A percentile compares a stretch with the other conserved stretches of the same genome.
phyloP scores from a whole-genome alignment of 2,113 vertebrate species.

The Numenius arquata region DNA sequence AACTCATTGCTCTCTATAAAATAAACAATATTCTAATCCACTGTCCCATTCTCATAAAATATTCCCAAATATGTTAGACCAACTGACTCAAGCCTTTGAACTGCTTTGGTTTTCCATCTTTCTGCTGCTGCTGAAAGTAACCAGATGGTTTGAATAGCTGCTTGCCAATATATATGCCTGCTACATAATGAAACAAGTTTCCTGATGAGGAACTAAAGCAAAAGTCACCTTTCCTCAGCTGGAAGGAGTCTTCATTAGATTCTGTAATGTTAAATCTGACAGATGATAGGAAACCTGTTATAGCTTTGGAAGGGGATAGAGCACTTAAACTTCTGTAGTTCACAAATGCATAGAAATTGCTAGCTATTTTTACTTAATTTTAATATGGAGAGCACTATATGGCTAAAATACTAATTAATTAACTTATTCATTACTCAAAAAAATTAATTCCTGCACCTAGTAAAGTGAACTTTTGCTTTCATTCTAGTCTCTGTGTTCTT shows the following conservation, averaged over 20 bases:
- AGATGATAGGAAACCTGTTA: constrained; percentile 31
- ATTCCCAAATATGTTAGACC: neutral
- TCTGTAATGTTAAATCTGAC: constrained; percentile 31
- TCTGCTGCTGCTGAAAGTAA: neutral
- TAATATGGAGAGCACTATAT: neutral
- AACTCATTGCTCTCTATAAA: neutral
- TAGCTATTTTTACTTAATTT: neutral
- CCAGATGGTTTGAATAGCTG: constrained; percentile 53
- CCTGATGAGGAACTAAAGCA: constrained; percentile 57
- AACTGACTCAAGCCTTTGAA: neutral
- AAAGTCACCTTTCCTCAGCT: constrained; percentile 45
- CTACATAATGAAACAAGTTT: constrained; percentile 47
- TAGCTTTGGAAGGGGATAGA: constrained; percentile 1
- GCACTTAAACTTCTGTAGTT: neutral
- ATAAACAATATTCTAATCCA: neutral
- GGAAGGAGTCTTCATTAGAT: constrained; percentile 44
- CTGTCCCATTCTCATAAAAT: neutral
- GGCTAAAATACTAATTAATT: neutral
- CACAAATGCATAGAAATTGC: constrained; percentile 17
- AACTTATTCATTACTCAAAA: neutral
- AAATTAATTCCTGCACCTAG: neutral
- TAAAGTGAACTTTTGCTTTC: neutral
- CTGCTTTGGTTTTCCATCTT: neutral
- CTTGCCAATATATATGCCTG: constrained; percentile 11
- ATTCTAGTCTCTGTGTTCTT: neutral